Conservation (phyloP, 2,797 vertebrate species). For the Chrosomus eos region DNA sequence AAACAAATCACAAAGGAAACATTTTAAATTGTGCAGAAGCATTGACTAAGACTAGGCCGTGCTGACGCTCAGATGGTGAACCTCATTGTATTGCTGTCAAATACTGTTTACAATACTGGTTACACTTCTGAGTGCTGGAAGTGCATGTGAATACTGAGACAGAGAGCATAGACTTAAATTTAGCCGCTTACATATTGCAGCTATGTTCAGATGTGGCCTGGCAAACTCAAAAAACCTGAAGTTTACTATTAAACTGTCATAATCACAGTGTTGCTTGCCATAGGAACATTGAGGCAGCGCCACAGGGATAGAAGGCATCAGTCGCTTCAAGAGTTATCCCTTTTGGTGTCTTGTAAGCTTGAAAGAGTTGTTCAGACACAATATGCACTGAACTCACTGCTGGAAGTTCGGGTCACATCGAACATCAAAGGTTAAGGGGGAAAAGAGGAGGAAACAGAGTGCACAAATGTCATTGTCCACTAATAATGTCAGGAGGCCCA, state of each 20-base stretch:
- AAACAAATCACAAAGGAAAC: conserved; percentile 25
- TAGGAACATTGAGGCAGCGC: conserved; percentile 14
- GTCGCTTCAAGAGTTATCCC: conserved; percentile 6
- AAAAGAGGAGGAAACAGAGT: conserved; percentile 2
- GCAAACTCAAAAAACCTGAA: conserved; percentile 16
- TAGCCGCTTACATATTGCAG: conserved; percentile 11
- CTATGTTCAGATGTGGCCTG: conserved; percentile 18
- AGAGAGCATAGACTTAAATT: conserved; percentile 40
- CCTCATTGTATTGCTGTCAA: conserved; percentile 52
- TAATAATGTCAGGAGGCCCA: neutral
- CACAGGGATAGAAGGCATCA: conserved; percentile 9
- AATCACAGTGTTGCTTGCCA: conserved; percentile 44
- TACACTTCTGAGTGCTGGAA: conserved; percentile 54
- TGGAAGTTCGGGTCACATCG: neutral
- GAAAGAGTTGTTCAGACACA: conserved; percentile 28
- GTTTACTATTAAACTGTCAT: conserved; percentile 23
- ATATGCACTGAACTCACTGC: neutral
- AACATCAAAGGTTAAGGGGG: neutral
- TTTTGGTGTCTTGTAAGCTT: conserved; percentile 28
- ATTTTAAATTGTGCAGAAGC: conserved; percentile 29
- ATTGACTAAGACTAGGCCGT: conserved; percentile 21
- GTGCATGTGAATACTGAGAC: conserved; percentile 58
- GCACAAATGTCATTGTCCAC: neutral
- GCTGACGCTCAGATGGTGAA: conserved; percentile 47
- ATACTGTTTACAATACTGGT: conserved; percentile 60